Percentiles rank a stretch among this genome's conserved stretches.
These are phyloP conservation scores for Cephus nigrinus DNA, from an alignment of 2,888 invertebrate genomes.

Conservation along the genomic window DNA sequence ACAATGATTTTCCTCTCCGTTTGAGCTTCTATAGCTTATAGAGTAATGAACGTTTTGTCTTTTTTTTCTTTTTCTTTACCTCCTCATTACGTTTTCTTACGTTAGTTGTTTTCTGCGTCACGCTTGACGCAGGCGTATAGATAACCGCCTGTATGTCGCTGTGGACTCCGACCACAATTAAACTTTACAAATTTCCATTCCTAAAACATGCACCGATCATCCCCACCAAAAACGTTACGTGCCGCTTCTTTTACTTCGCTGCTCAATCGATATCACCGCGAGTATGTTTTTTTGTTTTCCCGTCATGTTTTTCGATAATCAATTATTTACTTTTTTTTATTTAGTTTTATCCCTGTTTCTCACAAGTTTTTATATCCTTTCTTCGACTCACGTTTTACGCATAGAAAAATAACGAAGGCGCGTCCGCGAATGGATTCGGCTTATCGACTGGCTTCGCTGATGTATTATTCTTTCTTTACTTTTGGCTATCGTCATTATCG, in stretches of 20 bases:
- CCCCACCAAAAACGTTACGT: neutral
- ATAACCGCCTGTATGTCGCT: neutral
- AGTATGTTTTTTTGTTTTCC: neutral
- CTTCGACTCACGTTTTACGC: neutral
- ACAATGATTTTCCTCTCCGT: constrained; percentile 37
- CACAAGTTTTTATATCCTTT: neutral
- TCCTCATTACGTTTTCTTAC: neutral
- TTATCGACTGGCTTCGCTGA: neutral
- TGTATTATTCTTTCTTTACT: neutral
- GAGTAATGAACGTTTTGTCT: constrained; percentile 47
- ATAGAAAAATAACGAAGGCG: constrained; percentile 4
- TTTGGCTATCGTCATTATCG: neutral
- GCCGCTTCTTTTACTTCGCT: neutral
- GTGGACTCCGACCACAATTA: neutral
- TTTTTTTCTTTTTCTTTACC: neutral
- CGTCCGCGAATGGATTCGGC: neutral
- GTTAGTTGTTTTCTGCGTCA: neutral
- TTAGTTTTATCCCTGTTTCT: neutral
- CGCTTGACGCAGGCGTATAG: neutral
- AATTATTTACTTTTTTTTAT: neutral
- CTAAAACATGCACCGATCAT: neutral
- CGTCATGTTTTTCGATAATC: neutral
- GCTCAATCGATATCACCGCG: neutral
- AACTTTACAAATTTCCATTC: neutral
- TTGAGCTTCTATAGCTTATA: constrained; percentile 51